Evolutionary conservation across 2,888 invertebrate genomes (phyloP).

Genomic region (Nemurella pictetii): DNA sequence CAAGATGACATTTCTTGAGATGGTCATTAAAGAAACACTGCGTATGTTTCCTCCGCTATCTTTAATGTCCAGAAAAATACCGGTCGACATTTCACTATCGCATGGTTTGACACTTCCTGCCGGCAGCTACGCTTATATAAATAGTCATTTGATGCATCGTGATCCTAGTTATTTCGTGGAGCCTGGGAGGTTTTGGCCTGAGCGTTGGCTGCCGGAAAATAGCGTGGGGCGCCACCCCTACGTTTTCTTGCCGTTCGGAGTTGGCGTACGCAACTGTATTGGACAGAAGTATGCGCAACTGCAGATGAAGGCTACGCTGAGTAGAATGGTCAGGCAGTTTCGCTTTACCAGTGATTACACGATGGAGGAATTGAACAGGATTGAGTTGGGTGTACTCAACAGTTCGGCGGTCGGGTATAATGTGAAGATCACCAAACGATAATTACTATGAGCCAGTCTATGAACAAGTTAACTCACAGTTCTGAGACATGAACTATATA

Average conservation of each 20-base stretch:
- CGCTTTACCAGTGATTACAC: neutral
- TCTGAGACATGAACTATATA: too few relatives aligned
- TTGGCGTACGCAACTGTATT: constrained; percentile 41
- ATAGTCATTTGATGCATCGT: constrained; percentile 35
- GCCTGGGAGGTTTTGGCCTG: constrained; percentile 40
- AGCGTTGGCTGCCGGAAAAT: constrained; percentile 41
- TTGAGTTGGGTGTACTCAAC: neutral
- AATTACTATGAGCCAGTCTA: too few relatives aligned
- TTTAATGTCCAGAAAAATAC: constrained; percentile 30
- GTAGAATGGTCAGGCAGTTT: constrained; percentile 38
- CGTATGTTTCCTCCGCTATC: constrained; percentile 41
- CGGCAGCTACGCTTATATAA: constrained; percentile 37
- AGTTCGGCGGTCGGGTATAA: neutral
- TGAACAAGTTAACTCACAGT: too few relatives aligned
- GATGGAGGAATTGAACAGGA: neutral
- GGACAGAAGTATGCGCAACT: constrained; percentile 42
- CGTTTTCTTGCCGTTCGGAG: constrained; percentile 41
- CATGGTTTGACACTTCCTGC: constrained; percentile 30
- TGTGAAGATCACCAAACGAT: neutral
- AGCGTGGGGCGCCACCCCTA: constrained; percentile 37
- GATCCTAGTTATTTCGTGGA: constrained; percentile 37
- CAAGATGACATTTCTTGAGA: constrained; percentile 41
- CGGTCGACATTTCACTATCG: constrained; percentile 27
- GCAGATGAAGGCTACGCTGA: constrained; percentile 41
- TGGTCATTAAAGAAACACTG: constrained; percentile 42